These are phyloP conservation scores for Ammodytes dubius DNA, from an alignment of 2,113 vertebrate species.

Conservation along the genomic window DNA sequence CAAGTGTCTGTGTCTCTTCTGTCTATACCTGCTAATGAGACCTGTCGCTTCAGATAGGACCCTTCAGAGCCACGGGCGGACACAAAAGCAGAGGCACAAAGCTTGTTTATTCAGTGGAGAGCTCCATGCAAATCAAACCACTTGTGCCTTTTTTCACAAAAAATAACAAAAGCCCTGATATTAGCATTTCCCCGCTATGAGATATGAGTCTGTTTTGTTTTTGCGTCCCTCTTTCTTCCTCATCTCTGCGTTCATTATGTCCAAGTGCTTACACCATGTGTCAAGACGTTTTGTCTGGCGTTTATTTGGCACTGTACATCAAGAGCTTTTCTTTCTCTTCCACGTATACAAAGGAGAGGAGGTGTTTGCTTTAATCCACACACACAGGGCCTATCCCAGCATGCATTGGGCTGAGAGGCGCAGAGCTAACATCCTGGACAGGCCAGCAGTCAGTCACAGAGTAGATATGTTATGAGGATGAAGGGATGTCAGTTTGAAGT, in stretches of 20 bases:
- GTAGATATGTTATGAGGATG: background rate
- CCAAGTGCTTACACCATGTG: conserved; percentile 16
- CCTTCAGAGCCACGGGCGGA: conserved; percentile 35
- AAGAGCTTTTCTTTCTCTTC: conserved; percentile 43
- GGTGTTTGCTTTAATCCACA: conserved; percentile 36
- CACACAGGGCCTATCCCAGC: conserved; percentile 22
- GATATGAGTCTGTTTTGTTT: conserved; percentile 57
- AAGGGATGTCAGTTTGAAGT: background rate
- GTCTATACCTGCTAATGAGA: conserved; percentile 71
- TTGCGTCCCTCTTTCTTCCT: conserved; percentile 33
- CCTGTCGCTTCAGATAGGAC: conserved; percentile 57
- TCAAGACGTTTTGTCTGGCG: conserved; percentile 50
- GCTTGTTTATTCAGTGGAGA: conserved; percentile 69
- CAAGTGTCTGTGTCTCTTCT: conserved; percentile 32
- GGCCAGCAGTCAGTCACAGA: background rate
- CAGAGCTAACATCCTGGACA: background rate
- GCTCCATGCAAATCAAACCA: conserved; percentile 69
- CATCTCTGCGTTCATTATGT: conserved; percentile 48
- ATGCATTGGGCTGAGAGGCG: background rate
- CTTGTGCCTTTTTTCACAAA: conserved; percentile 57
- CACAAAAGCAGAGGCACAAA: conserved; percentile 65
- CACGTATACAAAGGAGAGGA: conserved; percentile 29
- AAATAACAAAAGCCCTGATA: conserved; percentile 60
- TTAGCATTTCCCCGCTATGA: conserved; percentile 63
- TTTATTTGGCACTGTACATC: conserved; percentile 5